Base-by-base conservation (phyloP, 2,113 vertebrate genomes). In the Brachyistius frenatus region DNA sequence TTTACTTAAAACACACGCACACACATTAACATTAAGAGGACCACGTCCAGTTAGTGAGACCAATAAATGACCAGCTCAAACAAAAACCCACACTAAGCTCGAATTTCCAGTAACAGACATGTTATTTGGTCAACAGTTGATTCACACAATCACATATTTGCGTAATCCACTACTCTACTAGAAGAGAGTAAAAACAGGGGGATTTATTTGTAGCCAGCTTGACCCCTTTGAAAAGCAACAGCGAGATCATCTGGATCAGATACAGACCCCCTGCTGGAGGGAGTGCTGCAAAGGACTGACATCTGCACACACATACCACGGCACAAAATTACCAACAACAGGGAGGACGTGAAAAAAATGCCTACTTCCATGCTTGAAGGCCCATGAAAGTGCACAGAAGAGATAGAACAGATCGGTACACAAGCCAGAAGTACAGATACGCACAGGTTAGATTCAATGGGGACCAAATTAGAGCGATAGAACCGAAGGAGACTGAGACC, bases 161-260 rank as follows among this genome's bases (percentile, higher is more conserved):
- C 33, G 53, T 88, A 84, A 85, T 89, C 73, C 67, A 35, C 23
- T 7, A 7, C 47, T 67, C 23, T 54, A 36, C 55, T 36, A 54
- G 65, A 66, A 60, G 37, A 36, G 47, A 75, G 46, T 53, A 86
- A 80, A 86, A 87, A 86, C 65, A 80, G 65, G 41, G 32, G 77
- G 78, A 84, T 88, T 87, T 88, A 74, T 73, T 54, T 67, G 79
- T 46, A 60, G 69, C 80, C 69, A 61, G 44, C 5, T 36, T 56
- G 62, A 81, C 61, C 66, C 57, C 52, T 73, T 52, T 55, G 36
- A 72, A 87, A 84, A 88, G 84, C 70, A 88, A 88, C 61, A 72
- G 68, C 5, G 2, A 78, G 60, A 83, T 86, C 78, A 86, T 83
- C 70, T 87, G 84, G 83, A 88, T 87, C 73, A 79, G 68, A 90